Percentiles rank a stretch among this genome's conserved stretches.
These are phyloP conservation scores for Intellagama lesueurii DNA, from an alignment of 2,797 vertebrate genomes.

Conservation along the genomic window DNA sequence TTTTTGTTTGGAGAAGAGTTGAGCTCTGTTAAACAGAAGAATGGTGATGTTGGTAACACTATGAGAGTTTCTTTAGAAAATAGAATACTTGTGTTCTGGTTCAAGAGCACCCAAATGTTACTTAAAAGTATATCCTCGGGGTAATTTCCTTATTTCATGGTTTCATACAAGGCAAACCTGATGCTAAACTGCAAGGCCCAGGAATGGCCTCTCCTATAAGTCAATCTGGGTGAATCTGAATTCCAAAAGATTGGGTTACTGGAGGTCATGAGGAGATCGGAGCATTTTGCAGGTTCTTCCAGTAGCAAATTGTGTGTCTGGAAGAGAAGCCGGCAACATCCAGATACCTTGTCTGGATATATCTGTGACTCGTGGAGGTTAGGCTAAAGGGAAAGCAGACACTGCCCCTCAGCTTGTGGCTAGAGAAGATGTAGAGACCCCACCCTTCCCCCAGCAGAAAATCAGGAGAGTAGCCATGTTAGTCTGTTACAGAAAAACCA, in stretches of 20 bases:
- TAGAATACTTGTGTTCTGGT: neutral
- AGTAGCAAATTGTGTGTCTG: neutral
- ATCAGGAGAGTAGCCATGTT: too few relatives aligned
- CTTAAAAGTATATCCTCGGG: neutral
- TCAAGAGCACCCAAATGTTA: conserved; percentile 33
- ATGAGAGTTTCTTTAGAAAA: conserved; percentile 11
- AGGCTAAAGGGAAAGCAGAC: too few relatives aligned
- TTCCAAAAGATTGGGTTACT: neutral
- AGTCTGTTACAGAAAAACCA: too few relatives aligned
- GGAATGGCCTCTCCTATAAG: neutral
- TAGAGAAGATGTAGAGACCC: too few relatives aligned
- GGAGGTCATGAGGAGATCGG: neutral
- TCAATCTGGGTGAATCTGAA: neutral
- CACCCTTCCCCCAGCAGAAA: too few relatives aligned
- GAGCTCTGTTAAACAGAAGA: neutral
- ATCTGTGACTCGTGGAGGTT: too few relatives aligned
- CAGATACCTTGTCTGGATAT: too few relatives aligned
- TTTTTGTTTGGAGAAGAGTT: neutral
- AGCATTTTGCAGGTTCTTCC: neutral
- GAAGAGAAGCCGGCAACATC: too few relatives aligned
- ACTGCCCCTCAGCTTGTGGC: too few relatives aligned
- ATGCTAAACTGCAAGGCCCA: neutral
- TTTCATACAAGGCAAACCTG: neutral
- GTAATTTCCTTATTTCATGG: neutral
- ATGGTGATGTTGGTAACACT: neutral